phyloP scores from a whole-genome alignment of 2,888 invertebrate genomes.

The Aphrophora alni region DNA sequence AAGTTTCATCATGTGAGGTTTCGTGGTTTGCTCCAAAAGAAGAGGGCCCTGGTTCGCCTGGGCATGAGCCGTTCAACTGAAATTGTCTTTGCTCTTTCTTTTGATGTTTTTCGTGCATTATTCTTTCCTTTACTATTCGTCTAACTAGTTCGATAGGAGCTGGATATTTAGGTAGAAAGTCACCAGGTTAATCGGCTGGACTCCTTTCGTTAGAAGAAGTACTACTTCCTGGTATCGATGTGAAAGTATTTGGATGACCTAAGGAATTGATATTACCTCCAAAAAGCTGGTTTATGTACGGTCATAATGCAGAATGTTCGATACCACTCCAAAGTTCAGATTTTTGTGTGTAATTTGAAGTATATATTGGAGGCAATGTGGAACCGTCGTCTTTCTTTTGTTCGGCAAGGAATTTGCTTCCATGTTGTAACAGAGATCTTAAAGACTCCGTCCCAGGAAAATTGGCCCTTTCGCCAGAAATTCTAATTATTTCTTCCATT shows the following conservation, averaged over 20 bases:
- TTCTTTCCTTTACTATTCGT: constrained; percentile 63
- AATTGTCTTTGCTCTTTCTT: constrained; percentile 50
- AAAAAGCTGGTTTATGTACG: constrained; percentile 54
- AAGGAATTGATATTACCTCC: constrained; percentile 50
- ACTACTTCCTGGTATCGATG: constrained; percentile 61
- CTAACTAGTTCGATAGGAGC: constrained; percentile 62
- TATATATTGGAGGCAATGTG: constrained; percentile 40
- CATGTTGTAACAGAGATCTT: constrained; percentile 61
- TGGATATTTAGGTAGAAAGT: constrained; percentile 51
- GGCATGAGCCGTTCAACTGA: constrained; percentile 44
- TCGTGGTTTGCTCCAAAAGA: constrained; percentile 46
- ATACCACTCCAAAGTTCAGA: constrained; percentile 52
- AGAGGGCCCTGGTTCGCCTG: constrained; percentile 55
- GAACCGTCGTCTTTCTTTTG: constrained; percentile 44
- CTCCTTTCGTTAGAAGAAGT: constrained; percentile 42
- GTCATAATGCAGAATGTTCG: constrained; percentile 61
- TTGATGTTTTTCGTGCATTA: constrained; percentile 54
- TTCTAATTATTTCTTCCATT: constrained; percentile 66
- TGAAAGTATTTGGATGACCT: constrained; percentile 54
- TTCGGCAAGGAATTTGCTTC: constrained; percentile 55
- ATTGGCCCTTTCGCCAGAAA: constrained; percentile 55
- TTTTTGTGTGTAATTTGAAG: constrained; percentile 39
- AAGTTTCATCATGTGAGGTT: constrained; percentile 46
- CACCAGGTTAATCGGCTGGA: constrained; percentile 53
- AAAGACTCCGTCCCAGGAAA: constrained; percentile 61